Percentiles rank a stretch among this genome's conserved stretches.
Conservation (phyloP, 2,888 invertebrate species). For the Tiliacea citrago region DNA sequence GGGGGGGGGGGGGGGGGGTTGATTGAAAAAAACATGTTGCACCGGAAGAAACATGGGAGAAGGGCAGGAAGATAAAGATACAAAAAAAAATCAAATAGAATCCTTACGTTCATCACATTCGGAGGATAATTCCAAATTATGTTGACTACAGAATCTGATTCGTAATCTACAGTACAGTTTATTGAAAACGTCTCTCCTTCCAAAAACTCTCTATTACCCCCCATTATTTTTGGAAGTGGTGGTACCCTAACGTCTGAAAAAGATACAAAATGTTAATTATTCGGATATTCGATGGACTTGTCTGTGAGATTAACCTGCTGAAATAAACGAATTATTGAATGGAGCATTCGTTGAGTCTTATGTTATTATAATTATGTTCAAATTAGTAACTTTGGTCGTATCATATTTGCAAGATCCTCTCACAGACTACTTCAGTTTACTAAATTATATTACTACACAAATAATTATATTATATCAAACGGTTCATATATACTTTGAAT, state of each 20-base stretch:
- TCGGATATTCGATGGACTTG: neutral
- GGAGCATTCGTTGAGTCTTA: neutral
- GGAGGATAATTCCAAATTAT: conserved; percentile 76
- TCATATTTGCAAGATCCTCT: conserved; percentile 16
- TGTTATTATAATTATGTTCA: neutral
- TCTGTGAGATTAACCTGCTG: conserved; percentile 29
- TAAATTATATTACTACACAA: conserved; percentile 18
- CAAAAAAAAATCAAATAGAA: neutral
- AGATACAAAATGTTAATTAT: conserved; percentile 35
- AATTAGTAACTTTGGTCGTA: neutral
- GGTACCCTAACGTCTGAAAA: conserved; percentile 69
- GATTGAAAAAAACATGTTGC: neutral
- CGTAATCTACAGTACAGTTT: conserved; percentile 79
- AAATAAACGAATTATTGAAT: neutral
- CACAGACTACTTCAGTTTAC: conserved; percentile 6
- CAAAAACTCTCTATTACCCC: conserved; percentile 70
- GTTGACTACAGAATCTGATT: conserved; percentile 71
- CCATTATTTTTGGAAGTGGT: conserved; percentile 71
- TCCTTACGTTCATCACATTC: conserved; percentile 67
- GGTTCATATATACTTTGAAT: neutral
- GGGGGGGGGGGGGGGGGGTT: neutral
- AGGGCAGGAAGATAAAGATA: neutral
- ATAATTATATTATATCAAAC: conserved; percentile 2
- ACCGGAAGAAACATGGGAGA: neutral
- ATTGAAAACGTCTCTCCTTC: conserved; percentile 80